Conservation (phyloP, 2,797 vertebrate species). For the Urophycis tenuis region DNA sequence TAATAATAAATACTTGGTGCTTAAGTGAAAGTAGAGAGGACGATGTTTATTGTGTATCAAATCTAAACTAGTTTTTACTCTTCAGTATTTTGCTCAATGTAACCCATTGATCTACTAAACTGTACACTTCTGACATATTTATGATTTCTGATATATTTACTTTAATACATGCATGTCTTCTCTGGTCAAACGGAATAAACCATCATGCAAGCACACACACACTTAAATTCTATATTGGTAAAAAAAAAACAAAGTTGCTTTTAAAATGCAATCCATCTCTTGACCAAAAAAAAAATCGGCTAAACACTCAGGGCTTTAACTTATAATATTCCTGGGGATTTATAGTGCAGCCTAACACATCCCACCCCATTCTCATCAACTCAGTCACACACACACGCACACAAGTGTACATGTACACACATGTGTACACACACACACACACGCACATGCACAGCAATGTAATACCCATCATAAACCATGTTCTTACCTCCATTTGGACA, state of each 20-base stretch:
- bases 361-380: background rate
- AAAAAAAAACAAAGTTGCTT: too few relatives aligned
- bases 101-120: background rate
- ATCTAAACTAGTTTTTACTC: background rate
- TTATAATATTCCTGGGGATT: background rate
- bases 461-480: background rate
- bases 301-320: constrained; percentile 19
- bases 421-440: background rate
- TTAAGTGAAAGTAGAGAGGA: too few relatives aligned
- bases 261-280: constrained; percentile 19
- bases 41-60: background rate
- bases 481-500: background rate
- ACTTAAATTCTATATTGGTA: too few relatives aligned
- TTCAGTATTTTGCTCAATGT: background rate
- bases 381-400: background rate
- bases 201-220: background rate
- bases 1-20: too few relatives aligned
- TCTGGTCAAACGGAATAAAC: background rate
- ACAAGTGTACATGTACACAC: background rate
- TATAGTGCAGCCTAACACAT: background rate
- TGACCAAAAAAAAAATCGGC: constrained; percentile 10
- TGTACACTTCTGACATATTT: background rate
- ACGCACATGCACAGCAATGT: background rate
- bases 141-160: background rate
- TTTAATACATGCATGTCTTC: background rate